Percentiles rank a stretch among this genome's conserved stretches.
Evolutionary conservation across 2,797 vertebrate species (phyloP).

Genomic region (Botia kubotai): DNA sequence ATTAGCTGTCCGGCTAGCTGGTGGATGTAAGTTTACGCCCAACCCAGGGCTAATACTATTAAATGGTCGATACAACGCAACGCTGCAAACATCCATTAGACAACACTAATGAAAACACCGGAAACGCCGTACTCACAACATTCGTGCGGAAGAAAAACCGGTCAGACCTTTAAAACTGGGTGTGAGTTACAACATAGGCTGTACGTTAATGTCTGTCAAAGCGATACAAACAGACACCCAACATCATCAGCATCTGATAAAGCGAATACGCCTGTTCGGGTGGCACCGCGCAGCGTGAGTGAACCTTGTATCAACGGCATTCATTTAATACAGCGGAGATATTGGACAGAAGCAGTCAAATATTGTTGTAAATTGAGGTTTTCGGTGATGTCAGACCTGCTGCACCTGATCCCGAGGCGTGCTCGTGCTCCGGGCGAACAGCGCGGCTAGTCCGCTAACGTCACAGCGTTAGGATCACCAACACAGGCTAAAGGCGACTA

Average conservation of each 20-base stretch:
- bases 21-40: slow-evolving; percentile 57
- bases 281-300: slow-evolving; percentile 13
- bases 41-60: slow-evolving; percentile 28
- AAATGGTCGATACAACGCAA: slow-evolving; percentile 26
- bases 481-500: slow-evolving; percentile 36
- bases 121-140: background rate
- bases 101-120: background rate
- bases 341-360: background rate
- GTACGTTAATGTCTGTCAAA: slow-evolving; percentile 30
- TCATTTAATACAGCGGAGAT: background rate
- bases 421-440: slow-evolving; percentile 9
- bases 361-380: background rate
- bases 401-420: slow-evolving; percentile 36
- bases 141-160: slow-evolving; percentile 1
- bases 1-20: slow-evolving; percentile 43
- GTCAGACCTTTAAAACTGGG: background rate
- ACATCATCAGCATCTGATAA: slow-evolving; percentile 38
- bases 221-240: background rate
- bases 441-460: slow-evolving; percentile 27
- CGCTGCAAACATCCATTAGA: slow-evolving; percentile 10
- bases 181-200: background rate
- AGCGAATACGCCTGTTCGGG: slow-evolving; percentile 16
- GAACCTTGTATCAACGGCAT: background rate
- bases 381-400: slow-evolving; percentile 17
- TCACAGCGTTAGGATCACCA: slow-evolving; percentile 6